A percentile compares a stretch with the other conserved stretches of the same genome.
Conservation (phyloP, 2,113 vertebrate species). For the Prochilodus magdalenae region DNA sequence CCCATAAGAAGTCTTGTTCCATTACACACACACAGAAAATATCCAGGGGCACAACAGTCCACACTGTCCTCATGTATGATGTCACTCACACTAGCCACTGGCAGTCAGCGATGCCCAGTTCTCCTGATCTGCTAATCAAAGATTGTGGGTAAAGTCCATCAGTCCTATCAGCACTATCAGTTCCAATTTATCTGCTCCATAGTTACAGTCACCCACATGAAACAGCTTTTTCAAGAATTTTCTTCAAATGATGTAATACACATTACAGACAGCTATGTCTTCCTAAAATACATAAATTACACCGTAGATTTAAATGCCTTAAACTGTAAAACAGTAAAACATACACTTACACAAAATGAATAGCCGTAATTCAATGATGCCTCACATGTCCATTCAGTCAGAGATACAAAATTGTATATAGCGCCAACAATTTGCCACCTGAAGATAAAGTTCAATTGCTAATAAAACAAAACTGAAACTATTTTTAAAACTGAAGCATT, state of each 20-base stretch:
- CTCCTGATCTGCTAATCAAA: slow-evolving; percentile 7
- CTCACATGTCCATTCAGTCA: too few relatives aligned
- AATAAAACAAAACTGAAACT: too few relatives aligned
- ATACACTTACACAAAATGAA: too few relatives aligned
- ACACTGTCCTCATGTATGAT: slow-evolving; percentile 50
- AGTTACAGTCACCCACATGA: neutral
- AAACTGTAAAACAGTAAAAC: too few relatives aligned
- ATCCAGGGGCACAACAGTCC: slow-evolving; percentile 40
- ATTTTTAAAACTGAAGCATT: too few relatives aligned
- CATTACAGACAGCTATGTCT: neutral
- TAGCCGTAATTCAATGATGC: too few relatives aligned
- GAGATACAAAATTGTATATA: too few relatives aligned
- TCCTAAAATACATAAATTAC: neutral
- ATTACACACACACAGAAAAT: neutral
- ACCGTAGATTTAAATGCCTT: too few relatives aligned
- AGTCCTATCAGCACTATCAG: neutral
- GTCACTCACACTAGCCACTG: slow-evolving; percentile 24
- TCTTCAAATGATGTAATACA: neutral
- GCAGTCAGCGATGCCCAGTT: neutral
- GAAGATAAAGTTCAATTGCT: too few relatives aligned
- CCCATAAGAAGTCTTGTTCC: slow-evolving; percentile 15
- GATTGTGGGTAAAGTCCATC: neutral
- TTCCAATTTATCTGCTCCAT: neutral
- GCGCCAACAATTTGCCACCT: too few relatives aligned
- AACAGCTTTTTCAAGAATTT: too few relatives aligned